Evolutionary conservation across 2,113 vertebrate genomes (phyloP).

Genomic region (Mus pahari): DNA sequence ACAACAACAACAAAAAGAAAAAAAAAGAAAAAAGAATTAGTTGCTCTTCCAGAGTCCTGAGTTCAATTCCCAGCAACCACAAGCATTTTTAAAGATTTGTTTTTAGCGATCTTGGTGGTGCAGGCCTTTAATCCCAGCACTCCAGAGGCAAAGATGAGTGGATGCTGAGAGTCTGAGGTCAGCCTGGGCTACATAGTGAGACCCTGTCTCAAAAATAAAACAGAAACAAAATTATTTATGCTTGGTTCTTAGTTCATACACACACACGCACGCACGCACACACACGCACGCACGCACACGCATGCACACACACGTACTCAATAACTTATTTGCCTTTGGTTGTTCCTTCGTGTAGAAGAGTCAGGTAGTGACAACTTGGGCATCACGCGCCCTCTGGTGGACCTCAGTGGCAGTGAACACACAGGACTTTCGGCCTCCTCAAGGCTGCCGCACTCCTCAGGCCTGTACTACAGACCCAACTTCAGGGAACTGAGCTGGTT

Average conservation of each 20-base stretch:
- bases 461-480: background rate
- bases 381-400: background rate
- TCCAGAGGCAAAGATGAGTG: background rate
- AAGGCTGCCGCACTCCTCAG: background rate
- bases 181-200: background rate
- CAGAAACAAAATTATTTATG: background rate
- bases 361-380: background rate
- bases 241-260: background rate
- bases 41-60: background rate
- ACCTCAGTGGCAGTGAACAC: background rate
- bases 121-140: background rate
- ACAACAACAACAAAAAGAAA: too few relatives aligned
- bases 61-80: background rate
- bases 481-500: background rate
- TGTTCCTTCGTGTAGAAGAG: background rate
- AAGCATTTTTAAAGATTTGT: background rate
- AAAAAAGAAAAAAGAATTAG: background rate
- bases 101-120: background rate
- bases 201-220: background rate
- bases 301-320: background rate
- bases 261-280: background rate
- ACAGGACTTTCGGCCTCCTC: background rate
- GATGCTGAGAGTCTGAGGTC: background rate
- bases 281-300: background rate
- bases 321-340: slow-evolving; percentile 69